A percentile compares a stretch with the other conserved stretches of the same genome.
Evolutionary conservation across 2,888 invertebrate genomes (phyloP).

Genomic region (Drosophila longiperda): DNA sequence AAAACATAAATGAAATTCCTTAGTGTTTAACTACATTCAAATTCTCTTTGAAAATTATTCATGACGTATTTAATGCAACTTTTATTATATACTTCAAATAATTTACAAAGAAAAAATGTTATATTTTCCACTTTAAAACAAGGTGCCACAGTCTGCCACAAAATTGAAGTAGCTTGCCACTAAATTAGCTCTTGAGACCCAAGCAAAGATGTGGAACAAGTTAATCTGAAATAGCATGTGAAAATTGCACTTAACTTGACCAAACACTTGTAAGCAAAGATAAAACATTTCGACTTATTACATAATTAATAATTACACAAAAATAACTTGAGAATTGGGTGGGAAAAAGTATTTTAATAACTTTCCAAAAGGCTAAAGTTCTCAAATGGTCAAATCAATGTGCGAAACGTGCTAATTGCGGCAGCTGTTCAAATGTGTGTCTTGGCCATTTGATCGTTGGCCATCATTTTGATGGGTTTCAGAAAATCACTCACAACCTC

Average conservation of each 20-base stretch:
- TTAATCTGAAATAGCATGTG: background rate
- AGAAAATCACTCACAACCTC: conserved; percentile 27
- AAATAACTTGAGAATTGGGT: conserved; percentile 17
- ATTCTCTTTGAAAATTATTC: background rate
- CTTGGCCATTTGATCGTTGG: conserved; percentile 73
- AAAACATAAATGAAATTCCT: background rate
- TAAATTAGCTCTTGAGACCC: background rate
- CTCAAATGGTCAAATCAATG: conserved; percentile 67
- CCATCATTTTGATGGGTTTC: conserved; percentile 75
- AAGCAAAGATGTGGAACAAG: background rate
- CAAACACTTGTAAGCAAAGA: conserved; percentile 40
- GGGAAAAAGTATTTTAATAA: conserved; percentile 69
- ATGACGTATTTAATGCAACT: background rate
- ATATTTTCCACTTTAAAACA: background rate
- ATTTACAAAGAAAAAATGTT: background rate
- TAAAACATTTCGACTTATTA: conserved; percentile 51
- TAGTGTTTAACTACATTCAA: background rate
- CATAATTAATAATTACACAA: conserved; percentile 72
- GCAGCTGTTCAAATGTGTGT: conserved; percentile 78
- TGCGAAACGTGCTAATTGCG: conserved; percentile 80
- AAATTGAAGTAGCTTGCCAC: background rate
- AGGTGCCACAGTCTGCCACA: background rate
- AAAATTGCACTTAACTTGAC: conserved; percentile 36
- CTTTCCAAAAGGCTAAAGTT: conserved; percentile 31
- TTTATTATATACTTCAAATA: background rate